Base-by-base conservation (phyloP, 2,113 vertebrate species). In the Melanerpes aurifrons region DNA sequence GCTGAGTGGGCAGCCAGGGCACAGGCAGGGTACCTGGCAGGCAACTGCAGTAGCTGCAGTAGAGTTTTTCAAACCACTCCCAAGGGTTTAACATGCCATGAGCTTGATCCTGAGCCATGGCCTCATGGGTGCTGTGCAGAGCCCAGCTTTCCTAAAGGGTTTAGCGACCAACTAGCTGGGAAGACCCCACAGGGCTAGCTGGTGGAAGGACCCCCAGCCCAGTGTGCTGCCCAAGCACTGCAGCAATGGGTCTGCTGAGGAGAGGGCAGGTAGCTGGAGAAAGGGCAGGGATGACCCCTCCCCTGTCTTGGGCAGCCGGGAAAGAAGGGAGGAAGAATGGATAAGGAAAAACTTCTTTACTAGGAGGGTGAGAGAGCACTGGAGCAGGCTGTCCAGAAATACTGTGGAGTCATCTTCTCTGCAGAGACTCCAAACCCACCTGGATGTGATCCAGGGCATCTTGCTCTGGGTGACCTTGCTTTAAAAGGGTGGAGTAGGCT, bases 101-200 rank as follows among this genome's bases (percentile, higher is more conserved):
- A 26, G 28, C 45, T 84, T 48, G 9, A 1, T 47, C 70, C 37
- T n/a, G 62, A 70, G 24, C 35, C 40, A 4, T 2, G 18, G 22
- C 6, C 48, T 63, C n/a, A 0, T 0, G 37, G n/a, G 15, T 54
- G 43, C 74, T 61, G 37, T 3, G 1, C 26, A 28, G 31, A 18
- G 11, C 37, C 7, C 31, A 21, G 28, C 5, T 48, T 59, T 59
- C 37, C 2, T 2, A 20, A 15, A 50, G 48, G 35, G 17, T 16
- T 57, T 58, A 43, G 26, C 11, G 53, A 75, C 13, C 0, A 0
- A 31, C 3, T 0, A 1, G 28, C 3, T 4, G 2, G 16, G 43
- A 53, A 47, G 1, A 59, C 3, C 35, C 31, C 0, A 0, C 0
- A 12, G 10, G 21, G 45, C 18, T 13, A 31, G 9, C 0, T 5